These are phyloP conservation scores for Lordiphosa mommai DNA, from an alignment of 1,140 invertebrate genomes.

Conservation along the genomic window DNA sequence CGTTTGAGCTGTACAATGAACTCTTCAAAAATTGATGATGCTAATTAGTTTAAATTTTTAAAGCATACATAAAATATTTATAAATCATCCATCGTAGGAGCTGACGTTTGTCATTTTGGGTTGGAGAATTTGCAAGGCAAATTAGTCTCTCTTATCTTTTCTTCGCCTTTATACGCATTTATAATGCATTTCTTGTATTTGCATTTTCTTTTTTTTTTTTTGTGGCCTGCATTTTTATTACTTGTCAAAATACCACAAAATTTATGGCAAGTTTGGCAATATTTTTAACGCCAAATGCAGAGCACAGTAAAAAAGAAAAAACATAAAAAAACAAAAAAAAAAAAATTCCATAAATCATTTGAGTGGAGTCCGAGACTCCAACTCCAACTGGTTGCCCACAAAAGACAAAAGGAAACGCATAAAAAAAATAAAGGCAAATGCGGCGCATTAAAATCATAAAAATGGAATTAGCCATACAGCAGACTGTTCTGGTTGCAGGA, in stretches of 20 bases:
- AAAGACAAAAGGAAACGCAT: slow-evolving; percentile 24
- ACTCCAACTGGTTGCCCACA: slow-evolving; percentile 21
- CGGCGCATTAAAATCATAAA: slow-evolving; percentile 62
- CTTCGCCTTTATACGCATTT: neutral
- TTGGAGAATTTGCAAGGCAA: slow-evolving; percentile 47
- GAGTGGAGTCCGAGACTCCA: slow-evolving; percentile 41
- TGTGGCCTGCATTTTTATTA: slow-evolving; percentile 71
- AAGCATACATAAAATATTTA: slow-evolving; percentile 11
- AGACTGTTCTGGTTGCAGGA: slow-evolving; percentile 11
- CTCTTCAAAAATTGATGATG: slow-evolving; percentile 35
- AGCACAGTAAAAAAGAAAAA: slow-evolving; percentile 15
- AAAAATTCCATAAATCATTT: slow-evolving; percentile 59
- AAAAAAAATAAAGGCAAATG: slow-evolving; percentile 35
- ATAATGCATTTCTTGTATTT: slow-evolving; percentile 27
- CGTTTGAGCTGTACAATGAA: slow-evolving; percentile 12
- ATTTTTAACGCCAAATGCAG: slow-evolving; percentile 67
- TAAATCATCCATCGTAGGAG: slow-evolving; percentile 49
- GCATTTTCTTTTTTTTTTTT: slow-evolving; percentile 47
- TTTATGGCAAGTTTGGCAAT: slow-evolving; percentile 65
- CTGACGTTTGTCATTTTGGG: slow-evolving; percentile 41
- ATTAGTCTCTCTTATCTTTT: slow-evolving; percentile 34
- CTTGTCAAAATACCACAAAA: slow-evolving; percentile 71
- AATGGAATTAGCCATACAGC: slow-evolving; percentile 61
- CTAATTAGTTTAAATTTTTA: slow-evolving; percentile 56
- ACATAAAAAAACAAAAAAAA: slow-evolving; percentile 38